Conservation (phyloP, 2,113 vertebrate genomes). For the Nothobranchius furzeri region DNA sequence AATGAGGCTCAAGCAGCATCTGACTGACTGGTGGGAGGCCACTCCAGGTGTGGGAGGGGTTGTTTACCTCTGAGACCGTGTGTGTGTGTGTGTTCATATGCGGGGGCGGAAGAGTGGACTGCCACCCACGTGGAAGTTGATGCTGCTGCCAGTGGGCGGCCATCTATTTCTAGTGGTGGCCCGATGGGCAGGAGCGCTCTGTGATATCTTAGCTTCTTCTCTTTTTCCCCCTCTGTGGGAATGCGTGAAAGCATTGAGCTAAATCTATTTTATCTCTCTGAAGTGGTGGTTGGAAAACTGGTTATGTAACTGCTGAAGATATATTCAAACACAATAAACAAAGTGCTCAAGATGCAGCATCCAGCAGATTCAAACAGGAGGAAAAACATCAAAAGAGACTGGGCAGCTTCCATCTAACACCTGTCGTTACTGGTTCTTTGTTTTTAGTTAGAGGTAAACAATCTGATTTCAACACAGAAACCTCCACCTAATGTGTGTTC, state of each 20-base stretch:
- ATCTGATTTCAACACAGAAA: too few species aligned
- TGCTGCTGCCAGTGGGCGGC: constrained; percentile 69
- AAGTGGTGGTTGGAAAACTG: neutral
- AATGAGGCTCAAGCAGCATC: constrained; percentile 59
- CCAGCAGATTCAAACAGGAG: neutral
- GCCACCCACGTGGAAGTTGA: constrained; percentile 68
- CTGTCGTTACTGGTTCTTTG: neutral
- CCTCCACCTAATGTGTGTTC: too few species aligned
- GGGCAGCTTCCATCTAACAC: neutral
- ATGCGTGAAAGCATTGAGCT: constrained; percentile 42
- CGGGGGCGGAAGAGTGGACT: constrained; percentile 55
- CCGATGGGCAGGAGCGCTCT: constrained; percentile 54
- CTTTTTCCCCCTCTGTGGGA: constrained; percentile 20
- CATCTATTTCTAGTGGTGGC: constrained; percentile 75
- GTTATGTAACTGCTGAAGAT: constrained; percentile 16
- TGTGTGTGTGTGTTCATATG: constrained; percentile 25
- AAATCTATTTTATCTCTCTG: neutral
- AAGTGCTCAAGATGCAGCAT: constrained; percentile 5
- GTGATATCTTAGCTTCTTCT: constrained; percentile 29
- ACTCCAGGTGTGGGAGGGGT: constrained; percentile 23
- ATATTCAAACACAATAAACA: neutral
- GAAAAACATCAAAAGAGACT: neutral
- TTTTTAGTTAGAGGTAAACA: too few species aligned
- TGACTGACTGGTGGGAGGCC: constrained; percentile 56
- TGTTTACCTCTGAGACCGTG: constrained; percentile 22